Percentiles rank a stretch among this genome's conserved stretches.
Evolutionary conservation across 1,140 invertebrate species (phyloP).

Genomic region (Pomacea maculata): DNA sequence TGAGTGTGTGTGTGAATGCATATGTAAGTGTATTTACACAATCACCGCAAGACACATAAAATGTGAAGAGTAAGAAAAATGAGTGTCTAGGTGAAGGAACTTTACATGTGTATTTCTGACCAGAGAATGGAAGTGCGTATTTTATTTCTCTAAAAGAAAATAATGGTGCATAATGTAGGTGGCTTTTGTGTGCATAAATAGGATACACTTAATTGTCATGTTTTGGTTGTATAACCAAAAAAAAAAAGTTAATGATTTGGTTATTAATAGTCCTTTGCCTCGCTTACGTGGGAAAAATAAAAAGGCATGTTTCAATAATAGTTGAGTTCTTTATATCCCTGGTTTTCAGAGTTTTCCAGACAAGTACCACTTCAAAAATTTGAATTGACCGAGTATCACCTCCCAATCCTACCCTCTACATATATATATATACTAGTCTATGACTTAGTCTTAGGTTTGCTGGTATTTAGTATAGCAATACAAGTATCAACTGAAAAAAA

Average conservation of each 20-base stretch:
- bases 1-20: background rate
- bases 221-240: background rate
- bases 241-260: background rate
- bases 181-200: background rate
- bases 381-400: no score
- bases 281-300: background rate
- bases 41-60: background rate
- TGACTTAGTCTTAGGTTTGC: no score
- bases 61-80: background rate
- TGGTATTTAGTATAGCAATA: no score
- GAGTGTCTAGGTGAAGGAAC: background rate
- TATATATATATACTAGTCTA: no score
- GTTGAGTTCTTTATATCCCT: no score
- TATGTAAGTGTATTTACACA: constrained; percentile 1
- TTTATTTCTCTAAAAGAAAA: background rate
- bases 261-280: background rate
- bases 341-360: no score
- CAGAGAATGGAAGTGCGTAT: background rate
- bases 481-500: no score
- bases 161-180: background rate
- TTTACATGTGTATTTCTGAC: background rate
- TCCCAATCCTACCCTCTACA: no score
- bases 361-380: no score
- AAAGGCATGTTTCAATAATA: background rate
- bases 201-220: background rate